A percentile compares a stretch with the other conserved stretches of the same genome.
Conservation (phyloP, 2,888 invertebrate genomes). For the Chaitophorus viminalis region DNA sequence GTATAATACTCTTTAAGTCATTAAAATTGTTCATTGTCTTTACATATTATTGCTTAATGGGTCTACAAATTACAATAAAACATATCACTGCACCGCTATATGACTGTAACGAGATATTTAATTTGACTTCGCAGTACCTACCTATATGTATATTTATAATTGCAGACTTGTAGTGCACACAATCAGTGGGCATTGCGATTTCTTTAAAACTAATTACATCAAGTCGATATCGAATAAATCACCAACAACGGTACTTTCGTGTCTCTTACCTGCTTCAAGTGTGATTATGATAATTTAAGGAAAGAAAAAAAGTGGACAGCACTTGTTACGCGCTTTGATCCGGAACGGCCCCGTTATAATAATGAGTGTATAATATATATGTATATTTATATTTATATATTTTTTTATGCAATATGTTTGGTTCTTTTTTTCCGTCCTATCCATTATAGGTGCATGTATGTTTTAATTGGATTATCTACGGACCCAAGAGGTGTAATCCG, state of each 20-base stretch:
- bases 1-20: background rate
- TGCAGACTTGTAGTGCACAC: background rate
- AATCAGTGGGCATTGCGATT: conserved; percentile 12
- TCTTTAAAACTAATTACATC: conserved; percentile 34
- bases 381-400: background rate
- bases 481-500: conserved; percentile 44
- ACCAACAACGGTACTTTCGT: conserved; percentile 30
- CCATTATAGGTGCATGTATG: background rate
- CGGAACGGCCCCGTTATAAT: conserved; percentile 34
- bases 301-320: conserved; percentile 42
- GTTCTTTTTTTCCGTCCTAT: conserved; percentile 10
- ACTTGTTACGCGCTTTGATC: conserved; percentile 50
- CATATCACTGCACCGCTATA: background rate
- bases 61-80: background rate
- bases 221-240: conserved; percentile 34
- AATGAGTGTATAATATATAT: background rate
- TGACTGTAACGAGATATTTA: conserved; percentile 40
- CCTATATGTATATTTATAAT: too few relatives aligned
- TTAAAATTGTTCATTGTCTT: conserved; percentile 18
- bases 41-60: background rate
- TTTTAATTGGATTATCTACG: conserved; percentile 54
- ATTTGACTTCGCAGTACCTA: background rate
- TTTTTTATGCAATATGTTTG: conserved; percentile 30
- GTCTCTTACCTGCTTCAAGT: background rate
- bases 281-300: conserved; percentile 47